Percentiles rank a stretch among this genome's conserved stretches.
These are phyloP conservation scores for Eupeodes corollae DNA, from an alignment of 1,140 invertebrate genomes.

Conservation along the genomic window DNA sequence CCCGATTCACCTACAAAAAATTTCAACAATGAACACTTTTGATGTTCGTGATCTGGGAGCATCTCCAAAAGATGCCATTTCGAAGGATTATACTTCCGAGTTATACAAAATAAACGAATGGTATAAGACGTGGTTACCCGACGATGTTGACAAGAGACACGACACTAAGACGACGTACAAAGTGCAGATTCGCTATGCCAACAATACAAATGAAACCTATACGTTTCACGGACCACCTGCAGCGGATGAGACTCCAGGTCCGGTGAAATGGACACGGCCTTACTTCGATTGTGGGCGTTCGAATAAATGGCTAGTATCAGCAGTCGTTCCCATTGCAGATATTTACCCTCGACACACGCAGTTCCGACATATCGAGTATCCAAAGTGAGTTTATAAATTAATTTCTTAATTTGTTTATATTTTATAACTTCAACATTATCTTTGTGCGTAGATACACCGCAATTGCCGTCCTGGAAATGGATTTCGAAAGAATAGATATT, in stretches of 20 bases:
- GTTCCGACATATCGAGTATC: slow-evolving; percentile 90
- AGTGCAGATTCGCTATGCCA: slow-evolving; percentile 84
- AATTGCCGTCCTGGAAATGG: slow-evolving; percentile 86
- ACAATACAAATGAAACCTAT: slow-evolving; percentile 90
- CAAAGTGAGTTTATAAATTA: slow-evolving; percentile 56
- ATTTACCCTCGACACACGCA: slow-evolving; percentile 90
- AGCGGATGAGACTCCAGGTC: slow-evolving; percentile 76
- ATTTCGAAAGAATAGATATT: slow-evolving; percentile 94
- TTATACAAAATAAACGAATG: slow-evolving; percentile 90
- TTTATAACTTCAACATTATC: not conserved
- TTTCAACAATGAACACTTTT: slow-evolving; percentile 84
- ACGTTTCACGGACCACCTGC: slow-evolving; percentile 89
- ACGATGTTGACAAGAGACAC: slow-evolving; percentile 65
- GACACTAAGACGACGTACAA: slow-evolving; percentile 91
- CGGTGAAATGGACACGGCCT: slow-evolving; percentile 85
- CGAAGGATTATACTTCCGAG: slow-evolving; percentile 81
- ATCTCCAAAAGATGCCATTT: slow-evolving; percentile 56
- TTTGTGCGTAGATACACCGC: slow-evolving; percentile 69
- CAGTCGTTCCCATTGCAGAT: slow-evolving; percentile 87
- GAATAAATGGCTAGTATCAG: slow-evolving; percentile 91
- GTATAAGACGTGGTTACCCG: slow-evolving; percentile 81
- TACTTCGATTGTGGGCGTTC: slow-evolving; percentile 95
- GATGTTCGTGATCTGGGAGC: slow-evolving; percentile 72
- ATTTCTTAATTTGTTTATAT: slow-evolving; percentile 1
- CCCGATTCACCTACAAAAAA: slow-evolving; percentile 81